Evolutionary conservation across 2,113 vertebrate species (phyloP).

Genomic region (Felis catus): F.catus_Fca126_mat1.0 CM031413.1:25714501-25715000

Average conservation of each 20-base stretch:
- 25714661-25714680: not conserved
- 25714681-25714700: not conserved
- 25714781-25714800: not conserved
- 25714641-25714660: conserved; percentile 11
- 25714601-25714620: not conserved
- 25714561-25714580: not conserved
- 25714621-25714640: not conserved
- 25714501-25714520: not conserved
- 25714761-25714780: not conserved
- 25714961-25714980: not conserved
- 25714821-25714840: not conserved
- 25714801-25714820: not conserved
- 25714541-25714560: not conserved
- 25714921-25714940: not conserved
- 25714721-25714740: not conserved
- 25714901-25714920: not conserved
- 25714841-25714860: not conserved
- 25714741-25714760: not conserved
- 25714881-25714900: not conserved
- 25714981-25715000: not conserved
- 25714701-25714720: conserved; percentile 14
- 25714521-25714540: not conserved
- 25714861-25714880: not conserved
- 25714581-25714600: not conserved
- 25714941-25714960: not conserved